These are phyloP conservation scores for Phaethon lepturus DNA, from an alignment of 2,113 vertebrate genomes.

Conservation along the genomic window DNA sequence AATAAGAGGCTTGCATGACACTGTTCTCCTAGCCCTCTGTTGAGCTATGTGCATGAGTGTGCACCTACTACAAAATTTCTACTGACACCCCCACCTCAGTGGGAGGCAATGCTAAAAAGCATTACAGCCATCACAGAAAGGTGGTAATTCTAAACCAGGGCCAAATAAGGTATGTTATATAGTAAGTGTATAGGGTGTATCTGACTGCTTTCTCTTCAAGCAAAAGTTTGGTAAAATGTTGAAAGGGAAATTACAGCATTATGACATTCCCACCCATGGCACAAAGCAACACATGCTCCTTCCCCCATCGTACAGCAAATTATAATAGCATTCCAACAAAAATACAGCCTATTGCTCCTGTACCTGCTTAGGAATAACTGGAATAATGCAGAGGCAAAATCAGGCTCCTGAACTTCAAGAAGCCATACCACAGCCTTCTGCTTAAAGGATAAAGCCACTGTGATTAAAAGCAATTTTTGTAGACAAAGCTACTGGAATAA, in stretches of 20 bases:
- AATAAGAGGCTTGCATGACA: background rate
- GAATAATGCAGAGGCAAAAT: background rate
- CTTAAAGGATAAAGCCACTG: background rate
- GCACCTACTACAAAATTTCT: background rate
- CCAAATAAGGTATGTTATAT: background rate
- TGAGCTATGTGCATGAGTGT: rapidly evolving
- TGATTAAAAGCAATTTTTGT: background rate
- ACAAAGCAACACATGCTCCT: background rate
- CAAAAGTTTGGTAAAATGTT: background rate
- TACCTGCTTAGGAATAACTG: background rate
- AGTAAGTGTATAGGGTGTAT: background rate
- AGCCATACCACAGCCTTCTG: background rate
- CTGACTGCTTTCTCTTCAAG: background rate
- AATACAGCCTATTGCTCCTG: background rate
- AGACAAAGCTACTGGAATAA: conserved; percentile 40
- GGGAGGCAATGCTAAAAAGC: background rate
- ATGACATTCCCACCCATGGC: background rate
- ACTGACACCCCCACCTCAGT: background rate
- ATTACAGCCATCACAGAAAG: background rate
- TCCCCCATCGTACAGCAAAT: background rate
- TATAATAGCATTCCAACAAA: background rate
- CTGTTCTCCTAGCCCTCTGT: background rate
- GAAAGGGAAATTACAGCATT: background rate
- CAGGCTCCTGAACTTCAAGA: background rate
- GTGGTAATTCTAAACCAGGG: background rate